Evolutionary conservation across 2,888 invertebrate genomes (phyloP).

Genomic region (Ischnura elegans): DNA sequence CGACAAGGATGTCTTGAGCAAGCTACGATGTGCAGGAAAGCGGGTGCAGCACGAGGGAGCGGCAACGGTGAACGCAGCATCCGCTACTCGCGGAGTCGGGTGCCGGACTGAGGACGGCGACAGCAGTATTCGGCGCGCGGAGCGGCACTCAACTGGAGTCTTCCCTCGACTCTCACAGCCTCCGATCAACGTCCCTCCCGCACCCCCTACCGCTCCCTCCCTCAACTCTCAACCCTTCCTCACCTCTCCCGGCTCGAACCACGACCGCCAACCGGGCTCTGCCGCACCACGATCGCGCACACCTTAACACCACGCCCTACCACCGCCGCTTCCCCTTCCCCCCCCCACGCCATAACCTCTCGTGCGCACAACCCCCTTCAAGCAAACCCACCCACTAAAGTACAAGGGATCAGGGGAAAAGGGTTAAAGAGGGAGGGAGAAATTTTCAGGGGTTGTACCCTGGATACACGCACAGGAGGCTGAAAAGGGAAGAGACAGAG

Average conservation of each 20-base stretch:
- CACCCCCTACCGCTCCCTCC: not conserved
- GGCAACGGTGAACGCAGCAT: no score
- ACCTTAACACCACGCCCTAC: not conserved
- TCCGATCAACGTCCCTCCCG: not conserved
- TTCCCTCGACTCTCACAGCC: not conserved
- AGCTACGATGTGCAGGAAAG: not conserved
- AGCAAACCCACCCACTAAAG: not conserved
- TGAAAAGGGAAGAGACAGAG: no score
- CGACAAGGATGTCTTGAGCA: no score
- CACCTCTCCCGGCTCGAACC: not conserved
- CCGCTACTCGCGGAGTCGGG: not conserved
- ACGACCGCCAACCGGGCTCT: not conserved
- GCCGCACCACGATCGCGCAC: no score
- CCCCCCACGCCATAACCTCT: not conserved
- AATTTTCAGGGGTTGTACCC: not conserved
- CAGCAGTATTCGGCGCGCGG: slow-evolving; percentile 22
- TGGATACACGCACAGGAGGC: not conserved
- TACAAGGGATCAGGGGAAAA: not conserved
- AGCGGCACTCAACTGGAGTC: slow-evolving; percentile 45
- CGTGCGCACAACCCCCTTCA: not conserved
- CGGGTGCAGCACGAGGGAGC: not conserved
- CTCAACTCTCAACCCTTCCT: slow-evolving; percentile 24
- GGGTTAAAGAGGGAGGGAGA: not conserved
- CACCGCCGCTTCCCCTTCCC: not conserved
- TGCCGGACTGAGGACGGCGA: slow-evolving; percentile 19